A percentile compares a stretch with the other conserved stretches of the same genome.
Conservation (phyloP, 2,113 vertebrate genomes). For the Malurus alboscapulatus region DNA sequence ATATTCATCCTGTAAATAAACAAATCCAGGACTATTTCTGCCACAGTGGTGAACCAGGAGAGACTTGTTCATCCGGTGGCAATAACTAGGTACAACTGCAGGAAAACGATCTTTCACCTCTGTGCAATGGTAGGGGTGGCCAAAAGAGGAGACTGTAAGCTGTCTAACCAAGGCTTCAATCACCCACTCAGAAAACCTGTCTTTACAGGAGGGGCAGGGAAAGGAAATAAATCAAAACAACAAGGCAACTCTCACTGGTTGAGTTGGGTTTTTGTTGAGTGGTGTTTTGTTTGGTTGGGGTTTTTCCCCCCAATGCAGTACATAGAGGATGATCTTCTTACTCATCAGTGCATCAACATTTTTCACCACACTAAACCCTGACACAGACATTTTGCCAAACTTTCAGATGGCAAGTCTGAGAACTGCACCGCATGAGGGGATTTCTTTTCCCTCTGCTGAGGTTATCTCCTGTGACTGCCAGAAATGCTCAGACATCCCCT, state of each 20-base stretch:
- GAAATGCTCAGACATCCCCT: background rate
- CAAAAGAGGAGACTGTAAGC: background rate
- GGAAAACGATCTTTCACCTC: background rate
- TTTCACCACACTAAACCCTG: background rate
- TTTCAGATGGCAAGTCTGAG: background rate
- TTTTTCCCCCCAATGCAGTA: background rate
- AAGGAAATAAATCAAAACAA: background rate
- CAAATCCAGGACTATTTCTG: background rate
- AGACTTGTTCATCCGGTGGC: background rate
- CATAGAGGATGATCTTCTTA: background rate
- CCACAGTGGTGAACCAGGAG: background rate
- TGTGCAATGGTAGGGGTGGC: background rate
- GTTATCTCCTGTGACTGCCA: background rate
- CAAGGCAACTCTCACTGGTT: background rate
- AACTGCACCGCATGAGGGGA: background rate
- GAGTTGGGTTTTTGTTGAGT: background rate
- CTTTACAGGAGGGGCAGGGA: background rate
- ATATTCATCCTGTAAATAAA: background rate
- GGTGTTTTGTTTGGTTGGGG: fast-evolving
- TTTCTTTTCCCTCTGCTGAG: background rate
- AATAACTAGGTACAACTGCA: background rate
- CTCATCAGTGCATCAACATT: background rate
- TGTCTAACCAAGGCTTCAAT: background rate
- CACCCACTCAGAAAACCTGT: background rate
- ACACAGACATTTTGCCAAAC: background rate